A percentile compares a stretch with the other conserved stretches of the same genome.
phyloP scores from a whole-genome alignment of 2,888 invertebrate species.

The Dasysyrphus tricinctus region DNA sequence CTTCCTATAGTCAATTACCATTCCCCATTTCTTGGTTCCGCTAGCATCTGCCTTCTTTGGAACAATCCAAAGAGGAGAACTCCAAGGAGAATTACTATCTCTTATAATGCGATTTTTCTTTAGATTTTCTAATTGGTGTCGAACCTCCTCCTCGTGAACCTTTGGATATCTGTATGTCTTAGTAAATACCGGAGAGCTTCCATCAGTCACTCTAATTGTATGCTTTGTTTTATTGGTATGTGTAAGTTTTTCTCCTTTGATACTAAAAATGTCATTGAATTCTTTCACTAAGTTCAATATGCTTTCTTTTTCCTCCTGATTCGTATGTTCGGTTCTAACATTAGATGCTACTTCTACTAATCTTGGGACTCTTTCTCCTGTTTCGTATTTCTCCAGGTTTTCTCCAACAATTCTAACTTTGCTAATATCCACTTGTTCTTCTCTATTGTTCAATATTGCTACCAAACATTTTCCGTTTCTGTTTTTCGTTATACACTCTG shows the following conservation, averaged over 20 bases:
- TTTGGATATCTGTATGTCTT: slow-evolving; percentile 1
- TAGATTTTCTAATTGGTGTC: not conserved
- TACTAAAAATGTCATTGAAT: not conserved
- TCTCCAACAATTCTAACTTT: too few relatives aligned
- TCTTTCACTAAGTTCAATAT: not conserved
- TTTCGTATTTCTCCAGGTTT: too few relatives aligned
- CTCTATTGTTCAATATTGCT: too few relatives aligned
- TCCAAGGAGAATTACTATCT: not conserved
- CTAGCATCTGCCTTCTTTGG: slow-evolving; percentile 20
- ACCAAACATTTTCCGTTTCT: too few relatives aligned
- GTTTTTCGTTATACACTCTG: too few relatives aligned
- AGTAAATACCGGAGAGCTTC: not conserved
- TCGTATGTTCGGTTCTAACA: too few relatives aligned
- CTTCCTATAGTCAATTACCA: slow-evolving; percentile 42
- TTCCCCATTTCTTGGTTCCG: slow-evolving; percentile 18
- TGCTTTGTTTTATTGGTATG: not conserved
- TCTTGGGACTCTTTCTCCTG: too few relatives aligned
- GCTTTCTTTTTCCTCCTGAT: too few relatives aligned
- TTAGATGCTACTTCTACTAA: too few relatives aligned
- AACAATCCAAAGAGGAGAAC: slow-evolving; percentile 1
- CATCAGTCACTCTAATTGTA: not conserved
- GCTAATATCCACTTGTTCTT: too few relatives aligned
- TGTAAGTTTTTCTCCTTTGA: not conserved
- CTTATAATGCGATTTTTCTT: slow-evolving; percentile 3
- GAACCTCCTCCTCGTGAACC: not conserved